These are phyloP conservation scores for Odontesthes bonariensis DNA, from an alignment of 2,113 vertebrate genomes.

Conservation along the genomic window DNA sequence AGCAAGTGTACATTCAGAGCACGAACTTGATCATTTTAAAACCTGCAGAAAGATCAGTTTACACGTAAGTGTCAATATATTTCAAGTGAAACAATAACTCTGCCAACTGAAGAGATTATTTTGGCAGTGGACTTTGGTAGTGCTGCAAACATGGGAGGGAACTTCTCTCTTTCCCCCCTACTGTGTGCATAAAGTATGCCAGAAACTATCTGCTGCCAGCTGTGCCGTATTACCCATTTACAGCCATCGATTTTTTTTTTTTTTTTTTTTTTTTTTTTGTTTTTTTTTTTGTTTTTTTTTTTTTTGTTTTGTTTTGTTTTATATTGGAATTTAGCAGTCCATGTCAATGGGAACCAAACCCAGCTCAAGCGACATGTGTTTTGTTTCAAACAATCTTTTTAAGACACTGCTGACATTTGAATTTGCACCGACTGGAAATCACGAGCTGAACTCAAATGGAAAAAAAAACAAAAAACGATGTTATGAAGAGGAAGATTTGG, in stretches of 20 bases:
- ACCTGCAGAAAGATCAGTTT: neutral
- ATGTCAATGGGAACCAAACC: too few species aligned
- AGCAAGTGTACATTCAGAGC: neutral
- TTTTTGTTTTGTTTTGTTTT: too few species aligned
- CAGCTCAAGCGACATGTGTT: too few species aligned
- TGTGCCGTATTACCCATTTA: neutral
- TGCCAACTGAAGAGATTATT: constrained; percentile 14
- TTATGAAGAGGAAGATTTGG: neutral
- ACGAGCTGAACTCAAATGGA: neutral
- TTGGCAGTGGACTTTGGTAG: neutral
- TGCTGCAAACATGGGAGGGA: neutral
- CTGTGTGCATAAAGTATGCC: too few species aligned
- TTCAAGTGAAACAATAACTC: neutral
- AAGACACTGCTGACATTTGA: neutral
- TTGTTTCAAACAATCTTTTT: too few species aligned
- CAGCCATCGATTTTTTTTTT: too few species aligned
- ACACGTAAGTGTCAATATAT: neutral
- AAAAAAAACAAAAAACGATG: neutral
- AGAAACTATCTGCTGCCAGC: neutral
- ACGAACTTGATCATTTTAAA: neutral
- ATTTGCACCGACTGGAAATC: neutral
- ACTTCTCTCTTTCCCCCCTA: neutral
- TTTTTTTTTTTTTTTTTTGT: too few species aligned
- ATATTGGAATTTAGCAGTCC: too few species aligned
- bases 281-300: too few species aligned